These are phyloP conservation scores for Syngnathus typhle DNA, from an alignment of 2,113 vertebrate species.

Conservation along the genomic window DNA sequence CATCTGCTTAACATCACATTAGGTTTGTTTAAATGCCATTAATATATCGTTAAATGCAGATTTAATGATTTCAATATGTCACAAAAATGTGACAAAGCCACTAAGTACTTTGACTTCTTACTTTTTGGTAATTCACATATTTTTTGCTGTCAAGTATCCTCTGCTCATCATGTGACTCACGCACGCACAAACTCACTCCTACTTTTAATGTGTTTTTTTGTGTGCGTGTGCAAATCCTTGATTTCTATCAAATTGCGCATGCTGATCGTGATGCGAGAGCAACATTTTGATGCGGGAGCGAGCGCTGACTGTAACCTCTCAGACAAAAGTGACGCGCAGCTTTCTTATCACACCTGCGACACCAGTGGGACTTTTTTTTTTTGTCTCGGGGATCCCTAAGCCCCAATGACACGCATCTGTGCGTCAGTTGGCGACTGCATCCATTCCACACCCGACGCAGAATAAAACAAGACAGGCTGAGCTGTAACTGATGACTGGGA, in stretches of 20 bases:
- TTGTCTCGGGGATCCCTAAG: not conserved
- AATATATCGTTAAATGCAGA: not conserved
- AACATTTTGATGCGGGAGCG: not conserved
- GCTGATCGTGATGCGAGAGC: not conserved
- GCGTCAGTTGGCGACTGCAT: constrained; percentile 36
- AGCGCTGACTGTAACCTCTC: not conserved
- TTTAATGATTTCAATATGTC: not conserved
- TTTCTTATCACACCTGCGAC: constrained; percentile 10
- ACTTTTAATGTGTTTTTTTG: too few species aligned
- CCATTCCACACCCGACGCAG: constrained; percentile 27
- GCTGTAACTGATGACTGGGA: constrained; percentile 26
- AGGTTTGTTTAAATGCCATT: not conserved
- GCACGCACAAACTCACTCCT: too few species aligned
- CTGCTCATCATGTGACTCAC: too few species aligned
- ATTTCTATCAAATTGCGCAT: not conserved
- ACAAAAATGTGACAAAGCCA: not conserved
- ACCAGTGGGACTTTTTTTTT: not conserved
- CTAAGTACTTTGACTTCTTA: not conserved
- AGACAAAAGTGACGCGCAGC: not conserved
- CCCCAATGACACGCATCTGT: constrained; percentile 15
- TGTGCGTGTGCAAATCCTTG: too few species aligned
- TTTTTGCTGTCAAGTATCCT: not conserved
- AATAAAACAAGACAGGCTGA: constrained; percentile 44
- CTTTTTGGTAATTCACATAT: not conserved
- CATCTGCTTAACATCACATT: not conserved